These are phyloP conservation scores for Trachelus iudaicus DNA, from an alignment of 2,888 invertebrate species.

Conservation along the genomic window DNA sequence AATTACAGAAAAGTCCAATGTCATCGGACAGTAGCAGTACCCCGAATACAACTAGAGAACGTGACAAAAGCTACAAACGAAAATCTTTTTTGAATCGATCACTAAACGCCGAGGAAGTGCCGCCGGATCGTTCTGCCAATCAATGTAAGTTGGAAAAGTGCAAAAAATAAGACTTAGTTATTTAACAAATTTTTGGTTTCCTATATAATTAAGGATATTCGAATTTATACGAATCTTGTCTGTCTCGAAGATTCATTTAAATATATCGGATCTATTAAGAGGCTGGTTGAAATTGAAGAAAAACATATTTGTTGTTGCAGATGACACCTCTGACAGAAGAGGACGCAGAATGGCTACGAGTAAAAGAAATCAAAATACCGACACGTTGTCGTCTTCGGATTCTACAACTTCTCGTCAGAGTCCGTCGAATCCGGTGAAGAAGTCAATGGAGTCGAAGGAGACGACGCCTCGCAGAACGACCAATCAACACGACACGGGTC, in stretches of 20 bases:
- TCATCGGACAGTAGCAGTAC: conserved; percentile 39
- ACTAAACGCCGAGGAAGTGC: conserved; percentile 65
- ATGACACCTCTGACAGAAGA: conserved; percentile 47
- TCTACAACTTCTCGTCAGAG: conserved; percentile 31
- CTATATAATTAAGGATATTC: not conserved
- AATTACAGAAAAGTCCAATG: conserved; percentile 53
- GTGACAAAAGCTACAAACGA: conserved; percentile 74
- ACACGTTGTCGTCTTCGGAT: conserved; percentile 32
- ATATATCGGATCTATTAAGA: conserved; percentile 1
- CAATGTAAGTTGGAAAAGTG: conserved; percentile 16
- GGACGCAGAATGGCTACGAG: conserved; percentile 33
- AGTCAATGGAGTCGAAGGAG: conserved; percentile 34
- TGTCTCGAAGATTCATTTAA: not conserved
- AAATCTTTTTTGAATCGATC: conserved; percentile 75
- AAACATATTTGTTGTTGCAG: conserved; percentile 46
- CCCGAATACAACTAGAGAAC: conserved; percentile 55
- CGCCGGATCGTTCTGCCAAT: conserved; percentile 25
- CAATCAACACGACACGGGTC: conserved; percentile 35
- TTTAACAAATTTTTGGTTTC: not conserved
- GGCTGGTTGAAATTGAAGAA: conserved; percentile 56
- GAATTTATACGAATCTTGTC: not conserved
- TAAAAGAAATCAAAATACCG: conserved; percentile 35
- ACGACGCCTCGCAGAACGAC: conserved; percentile 19
- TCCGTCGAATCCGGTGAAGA: conserved; percentile 33
- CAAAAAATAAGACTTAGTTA: not conserved